These are phyloP conservation scores for Tyrannus savana DNA, from an alignment of 2,113 vertebrate genomes.

Conservation along the genomic window DNA sequence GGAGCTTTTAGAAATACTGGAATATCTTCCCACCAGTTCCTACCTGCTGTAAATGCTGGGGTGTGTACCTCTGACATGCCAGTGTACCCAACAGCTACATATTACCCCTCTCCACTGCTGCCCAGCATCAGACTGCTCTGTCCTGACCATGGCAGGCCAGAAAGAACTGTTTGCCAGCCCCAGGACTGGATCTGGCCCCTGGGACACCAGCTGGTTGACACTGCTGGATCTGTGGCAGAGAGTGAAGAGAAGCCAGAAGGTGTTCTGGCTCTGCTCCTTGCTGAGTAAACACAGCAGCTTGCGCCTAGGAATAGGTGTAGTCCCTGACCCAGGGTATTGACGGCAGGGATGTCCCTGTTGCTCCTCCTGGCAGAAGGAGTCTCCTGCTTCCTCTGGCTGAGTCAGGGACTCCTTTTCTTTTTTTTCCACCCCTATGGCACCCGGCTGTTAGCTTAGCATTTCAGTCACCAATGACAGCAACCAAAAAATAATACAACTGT, in stretches of 20 bases:
- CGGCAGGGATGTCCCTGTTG: accelerated
- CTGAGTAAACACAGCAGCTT: neutral
- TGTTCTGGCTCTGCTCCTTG: neutral
- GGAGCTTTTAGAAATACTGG: neutral
- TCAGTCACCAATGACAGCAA: neutral
- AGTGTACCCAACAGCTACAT: neutral
- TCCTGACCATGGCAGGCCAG: neutral
- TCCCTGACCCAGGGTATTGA: neutral
- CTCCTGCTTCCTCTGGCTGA: neutral
- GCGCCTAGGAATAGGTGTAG: neutral
- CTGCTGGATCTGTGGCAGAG: neutral
- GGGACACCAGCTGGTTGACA: neutral
- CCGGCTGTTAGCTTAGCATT: neutral
- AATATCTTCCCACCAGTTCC: neutral
- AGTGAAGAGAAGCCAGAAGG: neutral
- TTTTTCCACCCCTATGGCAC: neutral
- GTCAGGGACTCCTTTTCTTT: neutral
- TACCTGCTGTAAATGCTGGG: neutral
- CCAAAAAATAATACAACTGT: conserved; percentile 17
- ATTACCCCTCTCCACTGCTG: neutral
- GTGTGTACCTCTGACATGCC: neutral
- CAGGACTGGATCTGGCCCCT: neutral
- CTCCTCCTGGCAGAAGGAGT: neutral
- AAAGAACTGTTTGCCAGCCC: neutral
- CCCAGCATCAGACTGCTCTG: neutral